Percentiles rank a stretch among this genome's conserved stretches.
These are phyloP conservation scores for Tetragonula carbonaria DNA, from an alignment of 2,888 invertebrate species.

Conservation along the genomic window DNA sequence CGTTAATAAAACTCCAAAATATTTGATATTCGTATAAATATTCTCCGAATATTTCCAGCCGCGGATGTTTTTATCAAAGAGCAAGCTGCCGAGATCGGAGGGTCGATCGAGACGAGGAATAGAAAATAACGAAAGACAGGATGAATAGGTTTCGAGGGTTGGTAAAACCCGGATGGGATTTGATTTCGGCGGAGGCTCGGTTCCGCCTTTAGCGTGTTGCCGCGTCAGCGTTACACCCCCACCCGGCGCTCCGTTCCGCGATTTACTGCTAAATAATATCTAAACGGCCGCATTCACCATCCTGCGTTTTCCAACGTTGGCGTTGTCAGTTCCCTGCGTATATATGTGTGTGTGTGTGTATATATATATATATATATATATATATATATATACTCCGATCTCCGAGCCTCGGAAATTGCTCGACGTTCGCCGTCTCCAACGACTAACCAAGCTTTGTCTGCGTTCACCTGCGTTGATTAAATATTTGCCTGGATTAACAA, in stretches of 20 bases:
- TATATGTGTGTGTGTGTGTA: too few relatives aligned
- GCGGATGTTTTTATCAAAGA: not conserved
- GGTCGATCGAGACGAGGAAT: constrained; percentile 21
- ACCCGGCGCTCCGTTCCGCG: constrained; percentile 70
- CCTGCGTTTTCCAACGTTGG: constrained; percentile 28
- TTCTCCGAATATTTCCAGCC: not conserved
- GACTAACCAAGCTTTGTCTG: constrained; percentile 15
- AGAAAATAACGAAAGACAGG: constrained; percentile 55
- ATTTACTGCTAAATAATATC: constrained; percentile 83
- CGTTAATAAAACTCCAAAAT: not conserved
- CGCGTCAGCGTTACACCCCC: constrained; percentile 81
- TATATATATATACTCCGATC: constrained; percentile 2
- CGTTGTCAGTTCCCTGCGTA: constrained; percentile 28
- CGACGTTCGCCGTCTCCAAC: constrained; percentile 11
- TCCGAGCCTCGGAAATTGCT: constrained; percentile 24
- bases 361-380: too few relatives aligned
- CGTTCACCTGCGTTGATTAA: constrained; percentile 60
- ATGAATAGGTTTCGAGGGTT: constrained; percentile 26
- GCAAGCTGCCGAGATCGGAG: constrained; percentile 13
- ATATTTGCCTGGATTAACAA: constrained; percentile 71
- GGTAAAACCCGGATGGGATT: constrained; percentile 54
- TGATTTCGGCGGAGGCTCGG: constrained; percentile 71
- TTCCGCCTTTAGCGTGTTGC: constrained; percentile 83
- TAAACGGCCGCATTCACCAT: constrained; percentile 76
- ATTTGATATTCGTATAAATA: not conserved